A percentile compares a stretch with the other conserved stretches of the same genome.
These are phyloP conservation scores for Pteronura brasiliensis DNA, from an alignment of 2,113 vertebrate species.

Conservation along the genomic window DNA sequence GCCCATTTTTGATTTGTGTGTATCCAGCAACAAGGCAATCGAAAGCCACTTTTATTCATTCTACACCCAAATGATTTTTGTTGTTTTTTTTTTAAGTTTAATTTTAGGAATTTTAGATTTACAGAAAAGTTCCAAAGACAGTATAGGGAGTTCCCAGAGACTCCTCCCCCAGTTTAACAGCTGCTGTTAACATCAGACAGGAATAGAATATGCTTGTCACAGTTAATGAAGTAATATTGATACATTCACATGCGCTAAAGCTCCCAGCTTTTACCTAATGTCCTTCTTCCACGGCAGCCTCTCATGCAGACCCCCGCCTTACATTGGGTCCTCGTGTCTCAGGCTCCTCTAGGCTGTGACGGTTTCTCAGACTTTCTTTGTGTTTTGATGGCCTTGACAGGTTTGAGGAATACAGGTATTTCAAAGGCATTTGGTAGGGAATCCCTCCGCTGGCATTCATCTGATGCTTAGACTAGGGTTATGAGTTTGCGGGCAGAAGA, in stretches of 20 bases:
- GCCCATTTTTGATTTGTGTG: background rate
- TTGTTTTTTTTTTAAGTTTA: background rate
- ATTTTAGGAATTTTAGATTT: background rate
- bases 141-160: background rate
- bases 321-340: background rate
- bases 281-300: background rate
- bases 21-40: background rate
- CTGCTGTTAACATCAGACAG: background rate
- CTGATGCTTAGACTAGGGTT: background rate
- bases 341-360: background rate
- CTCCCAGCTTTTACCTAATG: background rate
- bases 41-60: background rate
- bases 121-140: background rate
- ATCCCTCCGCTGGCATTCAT: background rate
- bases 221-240: background rate
- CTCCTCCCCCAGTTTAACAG: no score
- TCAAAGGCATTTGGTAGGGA: background rate
- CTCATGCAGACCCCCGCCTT: accelerated
- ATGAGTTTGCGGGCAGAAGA: background rate
- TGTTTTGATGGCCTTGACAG: background rate
- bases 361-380: background rate
- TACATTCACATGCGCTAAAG: accelerated
- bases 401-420: background rate
- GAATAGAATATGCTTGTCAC: background rate
- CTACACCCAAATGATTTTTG: background rate